Conservation (phyloP, 2,888 invertebrate genomes). For the Synanthedon vespiformis region DNA sequence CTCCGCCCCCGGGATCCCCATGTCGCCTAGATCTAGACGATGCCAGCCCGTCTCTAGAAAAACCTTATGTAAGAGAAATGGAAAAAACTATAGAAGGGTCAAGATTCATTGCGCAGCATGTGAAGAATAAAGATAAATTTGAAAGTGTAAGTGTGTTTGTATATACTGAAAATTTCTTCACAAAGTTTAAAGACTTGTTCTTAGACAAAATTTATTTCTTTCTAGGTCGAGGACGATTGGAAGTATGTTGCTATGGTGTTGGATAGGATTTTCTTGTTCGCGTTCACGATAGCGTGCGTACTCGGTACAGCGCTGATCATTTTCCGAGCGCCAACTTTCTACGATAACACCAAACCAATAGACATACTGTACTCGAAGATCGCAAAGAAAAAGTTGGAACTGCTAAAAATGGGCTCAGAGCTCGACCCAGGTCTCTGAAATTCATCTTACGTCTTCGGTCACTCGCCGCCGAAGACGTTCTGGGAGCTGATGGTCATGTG, state of each 20-base stretch:
- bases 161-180: background rate
- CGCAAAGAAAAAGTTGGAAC: constrained; percentile 89
- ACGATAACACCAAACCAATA: constrained; percentile 90
- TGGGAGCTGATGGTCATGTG: constrained; percentile 71
- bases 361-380: constrained; percentile 92
- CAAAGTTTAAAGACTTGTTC: background rate
- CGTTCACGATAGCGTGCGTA: constrained; percentile 94
- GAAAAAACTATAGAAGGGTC: constrained; percentile 94
- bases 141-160: constrained; percentile 81
- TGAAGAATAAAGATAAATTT: constrained; percentile 94
- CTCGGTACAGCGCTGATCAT: constrained; percentile 90
- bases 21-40: constrained; percentile 72
- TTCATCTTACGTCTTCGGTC: constrained; percentile 76
- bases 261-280: constrained; percentile 95
- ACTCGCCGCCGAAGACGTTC: constrained; percentile 77
- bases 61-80: constrained; percentile 85
- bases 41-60: constrained; percentile 84
- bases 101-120: constrained; percentile 94
- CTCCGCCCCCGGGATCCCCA: constrained; percentile 78
- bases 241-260: constrained; percentile 97
- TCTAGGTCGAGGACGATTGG: constrained; percentile 96
- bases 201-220: constrained; percentile 5
- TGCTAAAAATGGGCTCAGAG: constrained; percentile 87
- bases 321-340: constrained; percentile 90
- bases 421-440: constrained; percentile 77